phyloP scores from a whole-genome alignment of 2,113 vertebrate species.

The Corydoras sp. region DNA sequence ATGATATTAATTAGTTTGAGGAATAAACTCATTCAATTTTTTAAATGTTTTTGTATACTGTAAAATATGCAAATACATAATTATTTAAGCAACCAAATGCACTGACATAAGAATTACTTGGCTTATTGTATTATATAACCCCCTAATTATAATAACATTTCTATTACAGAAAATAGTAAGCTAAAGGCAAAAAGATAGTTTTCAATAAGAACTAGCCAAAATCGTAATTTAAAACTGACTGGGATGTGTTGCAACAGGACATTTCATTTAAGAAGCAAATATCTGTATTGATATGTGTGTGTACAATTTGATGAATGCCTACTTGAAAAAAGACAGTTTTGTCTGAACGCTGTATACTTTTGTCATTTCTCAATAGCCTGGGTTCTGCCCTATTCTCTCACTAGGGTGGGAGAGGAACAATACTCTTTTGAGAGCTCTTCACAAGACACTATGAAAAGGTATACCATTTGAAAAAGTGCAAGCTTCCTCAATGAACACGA shows the following conservation, averaged over 20 bases:
- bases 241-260: not conserved
- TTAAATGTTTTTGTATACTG: no score
- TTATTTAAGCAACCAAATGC: no score
- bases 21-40: no score
- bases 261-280: not conserved
- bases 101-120: no score
- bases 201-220: not conserved
- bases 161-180: no score
- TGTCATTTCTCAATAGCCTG: not conserved
- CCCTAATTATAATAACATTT: no score
- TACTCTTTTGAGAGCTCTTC: constrained; percentile 18
- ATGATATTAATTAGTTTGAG: no score
- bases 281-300: not conserved
- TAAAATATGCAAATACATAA: no score
- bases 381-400: not conserved
- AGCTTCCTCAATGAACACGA: constrained; percentile 7
- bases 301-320: not conserved
- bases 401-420: constrained; percentile 16
- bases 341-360: not conserved
- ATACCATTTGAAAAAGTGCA: constrained; percentile 5
- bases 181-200: not conserved
- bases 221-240: not conserved
- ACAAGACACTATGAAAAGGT: not conserved
- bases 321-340: not conserved
- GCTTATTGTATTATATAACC: no score